Conservation (phyloP, 2,113 vertebrate species). For the Pampusana beccarii region DNA sequence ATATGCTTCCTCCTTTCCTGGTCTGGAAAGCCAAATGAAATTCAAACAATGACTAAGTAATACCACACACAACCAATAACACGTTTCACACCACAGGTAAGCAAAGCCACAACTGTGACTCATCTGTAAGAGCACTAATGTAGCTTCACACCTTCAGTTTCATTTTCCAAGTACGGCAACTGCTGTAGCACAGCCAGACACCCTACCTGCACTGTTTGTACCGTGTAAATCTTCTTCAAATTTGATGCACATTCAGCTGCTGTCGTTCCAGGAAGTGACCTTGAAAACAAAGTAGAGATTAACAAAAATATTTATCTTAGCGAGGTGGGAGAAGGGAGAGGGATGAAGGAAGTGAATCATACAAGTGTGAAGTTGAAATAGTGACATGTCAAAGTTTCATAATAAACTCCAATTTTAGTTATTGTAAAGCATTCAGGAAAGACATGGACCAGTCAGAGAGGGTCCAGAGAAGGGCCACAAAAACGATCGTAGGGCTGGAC, state of each 20-base stretch:
- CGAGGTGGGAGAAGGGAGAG: not conserved
- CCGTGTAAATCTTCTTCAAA: constrained; percentile 94
- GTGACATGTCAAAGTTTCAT: not conserved
- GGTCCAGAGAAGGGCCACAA: no score
- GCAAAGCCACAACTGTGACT: not conserved
- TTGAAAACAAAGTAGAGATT: constrained; percentile 41
- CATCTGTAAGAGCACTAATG: not conserved
- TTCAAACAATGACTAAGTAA: not conserved
- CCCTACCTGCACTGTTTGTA: constrained; percentile 91
- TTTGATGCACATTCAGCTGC: constrained; percentile 94
- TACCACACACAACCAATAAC: not conserved
- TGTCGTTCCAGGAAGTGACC: constrained; percentile 93
- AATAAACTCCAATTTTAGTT: not conserved
- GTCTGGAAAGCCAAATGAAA: not conserved
- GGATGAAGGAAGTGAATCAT: not conserved
- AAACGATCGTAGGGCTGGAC: no score
- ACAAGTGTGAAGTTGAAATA: not conserved
- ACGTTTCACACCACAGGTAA: not conserved
- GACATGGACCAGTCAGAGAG: no score
- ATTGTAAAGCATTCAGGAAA: not conserved
- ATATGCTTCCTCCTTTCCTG: not conserved
- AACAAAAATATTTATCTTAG: not conserved
- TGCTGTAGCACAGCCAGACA: not conserved
- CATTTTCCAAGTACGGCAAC: not conserved
- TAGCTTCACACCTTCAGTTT: not conserved